Percentiles rank a stretch among this genome's conserved stretches.
phyloP scores from a whole-genome alignment of 2,113 vertebrate species.

The Pseudopipra pipra region DNA sequence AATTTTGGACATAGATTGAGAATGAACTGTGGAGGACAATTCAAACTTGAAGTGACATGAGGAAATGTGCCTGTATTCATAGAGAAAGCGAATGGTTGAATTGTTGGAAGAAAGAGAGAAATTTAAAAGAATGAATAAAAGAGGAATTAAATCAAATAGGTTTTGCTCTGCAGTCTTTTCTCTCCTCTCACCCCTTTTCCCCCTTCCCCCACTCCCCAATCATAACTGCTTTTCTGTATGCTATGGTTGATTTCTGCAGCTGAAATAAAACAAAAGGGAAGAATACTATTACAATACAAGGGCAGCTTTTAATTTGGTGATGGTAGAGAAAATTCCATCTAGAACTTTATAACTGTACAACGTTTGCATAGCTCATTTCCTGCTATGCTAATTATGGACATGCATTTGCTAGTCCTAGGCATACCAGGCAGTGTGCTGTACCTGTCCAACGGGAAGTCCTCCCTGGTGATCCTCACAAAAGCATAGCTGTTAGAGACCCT shows the following conservation, averaged over 20 bases:
- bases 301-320: not conserved
- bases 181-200: rapidly evolving
- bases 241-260: not conserved
- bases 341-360: not conserved
- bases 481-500: not conserved
- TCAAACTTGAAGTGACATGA: not conserved
- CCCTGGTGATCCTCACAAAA: not conserved
- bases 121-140: not conserved
- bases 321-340: not conserved
- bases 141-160: not conserved
- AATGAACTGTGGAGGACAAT: not conserved
- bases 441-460: not conserved
- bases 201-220: not conserved
- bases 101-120: not conserved
- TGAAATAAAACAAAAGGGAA: not conserved
- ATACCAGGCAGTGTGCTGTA: not conserved
- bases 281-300: not conserved
- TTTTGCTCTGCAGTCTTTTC: not conserved
- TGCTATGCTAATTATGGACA: not conserved
- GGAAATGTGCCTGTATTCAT: not conserved
- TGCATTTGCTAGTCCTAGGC: not conserved
- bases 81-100: not conserved
- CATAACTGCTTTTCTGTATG: not conserved
- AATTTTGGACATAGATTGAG: not conserved
- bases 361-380: not conserved